Evolutionary conservation across 2,797 vertebrate genomes (phyloP).

Genomic region (Rhinella marina): DNA sequence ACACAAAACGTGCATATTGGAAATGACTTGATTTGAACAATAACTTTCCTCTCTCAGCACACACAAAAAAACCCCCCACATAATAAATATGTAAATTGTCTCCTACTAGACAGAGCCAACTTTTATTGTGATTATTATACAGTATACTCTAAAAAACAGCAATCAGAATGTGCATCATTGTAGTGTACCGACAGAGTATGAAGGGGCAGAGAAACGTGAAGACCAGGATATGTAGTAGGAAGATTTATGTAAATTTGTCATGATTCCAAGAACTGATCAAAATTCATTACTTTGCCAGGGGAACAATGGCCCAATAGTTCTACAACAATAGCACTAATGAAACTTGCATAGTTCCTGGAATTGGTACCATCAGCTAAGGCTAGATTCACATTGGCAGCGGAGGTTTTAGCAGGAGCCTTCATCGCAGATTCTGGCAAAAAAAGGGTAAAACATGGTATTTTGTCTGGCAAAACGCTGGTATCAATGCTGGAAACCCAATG

Average conservation of each 20-base stretch:
- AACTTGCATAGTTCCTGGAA: neutral
- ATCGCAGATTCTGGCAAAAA: too few species aligned
- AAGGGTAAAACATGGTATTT: too few species aligned
- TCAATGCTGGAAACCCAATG: too few species aligned
- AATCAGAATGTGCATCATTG: constrained; percentile 15
- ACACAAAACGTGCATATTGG: constrained; percentile 32
- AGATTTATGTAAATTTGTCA: neutral
- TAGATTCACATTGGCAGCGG: too few species aligned
- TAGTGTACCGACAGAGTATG: constrained; percentile 6
- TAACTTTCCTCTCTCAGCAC: constrained; percentile 3
- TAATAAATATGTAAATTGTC: constrained; percentile 43
- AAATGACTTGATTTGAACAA: constrained; percentile 26
- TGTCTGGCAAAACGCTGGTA: too few species aligned
- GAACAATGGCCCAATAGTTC: neutral
- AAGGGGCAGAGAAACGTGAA: neutral
- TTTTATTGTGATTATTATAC: constrained; percentile 28
- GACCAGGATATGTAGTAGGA: neutral
- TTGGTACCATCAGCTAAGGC: neutral
- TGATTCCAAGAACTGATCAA: neutral
- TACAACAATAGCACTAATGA: neutral
- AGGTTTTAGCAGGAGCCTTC: too few species aligned
- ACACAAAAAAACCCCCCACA: constrained; percentile 18
- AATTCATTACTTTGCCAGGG: neutral
- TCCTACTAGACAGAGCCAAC: constrained; percentile 15
- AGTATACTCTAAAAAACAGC: constrained; percentile 28